Base-by-base conservation (phyloP, 2,113 vertebrate species). In the Colius striatus region DNA sequence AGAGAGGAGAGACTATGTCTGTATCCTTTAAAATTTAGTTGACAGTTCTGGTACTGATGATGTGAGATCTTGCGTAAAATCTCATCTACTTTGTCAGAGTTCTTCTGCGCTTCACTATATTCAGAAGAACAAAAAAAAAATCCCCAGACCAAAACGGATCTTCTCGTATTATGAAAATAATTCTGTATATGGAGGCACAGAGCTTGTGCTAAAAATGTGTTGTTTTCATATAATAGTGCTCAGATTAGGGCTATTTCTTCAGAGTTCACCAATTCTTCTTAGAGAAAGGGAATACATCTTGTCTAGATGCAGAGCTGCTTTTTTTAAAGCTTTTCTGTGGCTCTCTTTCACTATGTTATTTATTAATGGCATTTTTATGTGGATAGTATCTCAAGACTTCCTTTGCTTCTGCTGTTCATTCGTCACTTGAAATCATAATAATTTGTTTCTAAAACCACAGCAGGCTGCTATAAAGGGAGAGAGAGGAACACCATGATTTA, bases 401-500 rank as follows among this genome's bases (percentile, higher is more conserved):
- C 91, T 92, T 91, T 87, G 57, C 86, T 87, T 90, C 90, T 96
- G 74, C 80, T 83, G 67, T 89, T 91, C 96, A 82, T 79, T 94
- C 23, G 4, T 94, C 94, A 80, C 82, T 95, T 72, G 73, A 90
- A 95, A 73, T 96, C 82, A 71, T 79, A 87, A 84, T 90, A 85
- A 88, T 88, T 89, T 95, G 84, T 92, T 95, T 94, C 86, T 94
- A 53, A 95, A 96, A 93, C 77, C 87, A 87, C 85, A 94, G 71
- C 78, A 92, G 71, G 87, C 85, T 94, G 87, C 85, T 96, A 53
- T 90, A 81, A 94, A 94, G 58, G 92, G 83, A 95, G 82, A 68
- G 83, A 55, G 87, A 57, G 86, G 92, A 90, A 85, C 89, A 96
- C 90, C 34, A 14, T 45, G 83, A 95, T 89, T 96, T 91, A 94